Conservation (phyloP, 2,888 invertebrate genomes). For the Andrena trimmerana region DNA sequence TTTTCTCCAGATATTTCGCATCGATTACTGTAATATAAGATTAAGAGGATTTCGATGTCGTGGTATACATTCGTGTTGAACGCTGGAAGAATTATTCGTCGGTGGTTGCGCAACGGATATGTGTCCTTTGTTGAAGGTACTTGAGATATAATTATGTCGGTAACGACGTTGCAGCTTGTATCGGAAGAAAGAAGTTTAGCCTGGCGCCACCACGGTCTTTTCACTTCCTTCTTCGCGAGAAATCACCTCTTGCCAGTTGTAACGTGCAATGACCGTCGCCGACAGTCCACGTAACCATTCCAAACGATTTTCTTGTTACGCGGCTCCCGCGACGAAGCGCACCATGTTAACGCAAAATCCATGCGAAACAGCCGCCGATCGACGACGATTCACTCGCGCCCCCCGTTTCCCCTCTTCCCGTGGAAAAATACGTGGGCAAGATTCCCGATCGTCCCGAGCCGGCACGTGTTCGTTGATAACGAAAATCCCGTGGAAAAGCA, state of each 20-base stretch:
- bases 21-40: conserved; percentile 1
- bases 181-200: conserved; percentile 22
- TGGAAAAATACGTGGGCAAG: background rate
- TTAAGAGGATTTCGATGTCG: conserved; percentile 18
- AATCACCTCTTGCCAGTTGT: conserved; percentile 44
- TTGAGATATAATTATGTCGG: conserved; percentile 30
- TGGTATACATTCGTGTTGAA: background rate
- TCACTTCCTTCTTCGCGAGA: conserved; percentile 56
- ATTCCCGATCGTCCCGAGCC: background rate
- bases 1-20: background rate
- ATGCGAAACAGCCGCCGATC: conserved; percentile 19
- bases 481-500: background rate
- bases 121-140: background rate
- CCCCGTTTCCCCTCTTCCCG: background rate
- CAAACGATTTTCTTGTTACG: conserved; percentile 30
- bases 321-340: conserved; percentile 21
- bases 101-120: conserved; percentile 21
- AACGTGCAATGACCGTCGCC: conserved; percentile 36
- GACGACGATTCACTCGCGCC: conserved; percentile 7
- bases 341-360: conserved; percentile 22
- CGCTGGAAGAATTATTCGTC: conserved; percentile 17
- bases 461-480: conserved; percentile 37
- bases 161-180: conserved; percentile 15
- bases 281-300: conserved; percentile 62
- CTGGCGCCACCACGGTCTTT: conserved; percentile 49